Evolutionary conservation across 2,888 invertebrate species (phyloP), one percentile per base, ranked within the genome.

Genomic region (Caenorhabditis japonica): DNA sequence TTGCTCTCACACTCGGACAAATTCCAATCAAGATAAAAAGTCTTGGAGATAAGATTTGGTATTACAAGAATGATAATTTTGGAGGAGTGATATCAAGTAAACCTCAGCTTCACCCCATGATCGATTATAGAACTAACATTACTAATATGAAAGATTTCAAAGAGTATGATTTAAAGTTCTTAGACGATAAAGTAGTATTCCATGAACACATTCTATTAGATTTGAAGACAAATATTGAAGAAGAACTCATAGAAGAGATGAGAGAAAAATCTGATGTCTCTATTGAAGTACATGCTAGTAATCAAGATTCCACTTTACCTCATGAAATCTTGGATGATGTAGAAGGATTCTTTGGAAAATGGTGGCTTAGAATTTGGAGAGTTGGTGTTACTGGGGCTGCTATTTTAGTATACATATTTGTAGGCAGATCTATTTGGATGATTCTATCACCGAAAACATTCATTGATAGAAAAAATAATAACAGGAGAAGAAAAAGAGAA

Each of bases 281-380:
- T 12, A 66, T 78, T 44, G 46, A 62, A 27, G 8, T 75, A 39
- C 62, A 77, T 34, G 30, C 68, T 46, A 77, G 44, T 74, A 70
- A 46, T 51, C 78, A 78, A 74, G 64, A 72, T 62, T 51, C 59
- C 17, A 69, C 53, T 41, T 55, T 77, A 34, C 77, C 77, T 53
- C 77, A 78, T 70, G 77, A 77, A 62, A 78, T 77, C 53, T 62
- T 76, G 43, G 64, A 53, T 60, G 75, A 75, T n/a, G 64, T 64
- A 17, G 30, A 30, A 7, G 21, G 44, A 15, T 33, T 71, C 47
- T 73, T 59, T 56, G 69, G 53, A 36, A 60, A 49, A 36, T 75
- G 43, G 59, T 75, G 25, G 17, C 39, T 75, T 10, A 76, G 51
- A 38, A 41, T 76, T 25, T 75, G 75, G 75, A 75, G 75, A 34